Base-by-base conservation (phyloP, 2,888 invertebrate genomes). In the Heliconius erato region DNA sequence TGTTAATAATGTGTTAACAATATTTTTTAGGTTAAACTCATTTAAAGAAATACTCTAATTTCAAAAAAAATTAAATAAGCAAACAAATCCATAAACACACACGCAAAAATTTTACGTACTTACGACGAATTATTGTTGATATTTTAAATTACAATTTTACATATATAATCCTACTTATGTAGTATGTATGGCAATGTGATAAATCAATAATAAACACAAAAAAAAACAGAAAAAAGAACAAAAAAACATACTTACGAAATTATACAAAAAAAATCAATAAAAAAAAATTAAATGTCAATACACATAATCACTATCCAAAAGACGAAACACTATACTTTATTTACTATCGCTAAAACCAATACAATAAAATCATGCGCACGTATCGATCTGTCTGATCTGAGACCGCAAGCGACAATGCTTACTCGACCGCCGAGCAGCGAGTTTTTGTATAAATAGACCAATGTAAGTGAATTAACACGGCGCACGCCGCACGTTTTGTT, bases 361-460 rank as follows among this genome's bases (percentile, higher is more conserved):
- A 5, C 6, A 67, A 26, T 7, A 80, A 79, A 74, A 67, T 77
- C 79, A 32, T 81, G 85, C 85, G 84, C 84, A 85, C 85, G 83
- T 63, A 76, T 59, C 23, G 67, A 35, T 69, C 79, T n/a, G 77
- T 72, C 32, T 23, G 59, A 79, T 83, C 4, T 28, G 71, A 79
- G 68, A 74, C 79, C 67, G 65, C 78, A 67, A 67, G 49, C 67
- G 78, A 83, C 74, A 82, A 85, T 82, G 84, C 69, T 79, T 54
- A 28, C 80, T 69, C 54, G 67, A 74, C 79, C 79, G 35, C 80
- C 63, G 76, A 65, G 84, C 23, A 16, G 80, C 69, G 82, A 72
- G 82, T 84, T 85, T 86, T 86, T 86, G 85, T 86, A 86, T 86
- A 85, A 86, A 86, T 85, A 84, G 86, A 84, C 76, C 83, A 81